Evolutionary conservation across 2,888 invertebrate species (phyloP).

Genomic region (Anagyrus pseudococci): DNA sequence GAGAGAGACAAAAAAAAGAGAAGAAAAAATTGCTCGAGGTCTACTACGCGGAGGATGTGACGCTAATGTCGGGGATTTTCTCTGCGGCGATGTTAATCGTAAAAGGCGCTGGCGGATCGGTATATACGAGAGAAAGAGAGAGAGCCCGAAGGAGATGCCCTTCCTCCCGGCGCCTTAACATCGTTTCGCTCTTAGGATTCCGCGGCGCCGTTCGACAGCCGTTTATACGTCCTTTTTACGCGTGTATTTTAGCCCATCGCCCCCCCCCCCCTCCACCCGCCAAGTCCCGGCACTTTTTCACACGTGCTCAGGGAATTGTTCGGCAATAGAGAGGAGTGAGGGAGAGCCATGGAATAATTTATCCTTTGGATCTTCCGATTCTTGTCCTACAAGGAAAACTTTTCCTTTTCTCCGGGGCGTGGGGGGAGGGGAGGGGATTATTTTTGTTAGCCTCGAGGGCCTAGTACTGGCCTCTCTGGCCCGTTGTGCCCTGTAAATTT

Average conservation of each 20-base stretch:
- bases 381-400: constrained; percentile 34
- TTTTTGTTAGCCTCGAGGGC: no score
- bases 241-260: constrained; percentile 13
- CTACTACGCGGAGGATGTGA: neutral
- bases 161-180: constrained; percentile 26
- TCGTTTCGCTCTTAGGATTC: constrained; percentile 41
- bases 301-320: constrained; percentile 31
- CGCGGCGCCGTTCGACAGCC: constrained; percentile 34
- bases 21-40: neutral
- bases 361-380: constrained; percentile 21
- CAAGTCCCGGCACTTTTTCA: constrained; percentile 1
- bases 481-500: no score
- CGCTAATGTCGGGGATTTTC: constrained; percentile 25
- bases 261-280: neutral
- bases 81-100: constrained; percentile 28
- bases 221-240: constrained; percentile 34
- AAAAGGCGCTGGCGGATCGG: no score
- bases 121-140: no score
- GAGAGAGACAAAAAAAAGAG: no score
- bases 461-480: no score
- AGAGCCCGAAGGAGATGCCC: no score
- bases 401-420: constrained; percentile 14
- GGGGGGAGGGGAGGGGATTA: no score
- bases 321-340: constrained; percentile 3
- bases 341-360: constrained; percentile 30